Conservation (phyloP, 2,888 invertebrate genomes). For the Caenorhabditis becei region DNA sequence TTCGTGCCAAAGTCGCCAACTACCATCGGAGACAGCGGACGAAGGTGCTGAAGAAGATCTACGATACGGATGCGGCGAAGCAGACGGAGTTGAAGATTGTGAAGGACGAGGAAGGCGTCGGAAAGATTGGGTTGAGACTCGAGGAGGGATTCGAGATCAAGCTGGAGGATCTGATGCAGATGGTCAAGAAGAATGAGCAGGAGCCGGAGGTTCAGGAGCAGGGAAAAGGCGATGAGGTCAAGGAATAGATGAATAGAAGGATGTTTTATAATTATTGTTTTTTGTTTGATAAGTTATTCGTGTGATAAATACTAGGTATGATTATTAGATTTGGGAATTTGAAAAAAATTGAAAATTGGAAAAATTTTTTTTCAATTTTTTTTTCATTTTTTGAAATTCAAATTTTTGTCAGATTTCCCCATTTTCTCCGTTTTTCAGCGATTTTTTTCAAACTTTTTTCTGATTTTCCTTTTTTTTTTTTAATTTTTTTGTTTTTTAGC, state of each 20-base stretch:
- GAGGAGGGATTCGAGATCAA: conserved; percentile 47
- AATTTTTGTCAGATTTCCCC: no score
- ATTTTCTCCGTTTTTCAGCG: no score
- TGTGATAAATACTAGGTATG: not conserved
- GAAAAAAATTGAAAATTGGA: no score
- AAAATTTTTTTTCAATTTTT: no score
- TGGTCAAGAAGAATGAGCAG: not conserved
- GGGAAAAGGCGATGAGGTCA: not conserved
- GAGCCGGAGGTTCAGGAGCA: not conserved
- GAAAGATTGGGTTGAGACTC: conserved; percentile 8
- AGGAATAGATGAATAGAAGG: no score
- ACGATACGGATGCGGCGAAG: conserved; percentile 42
- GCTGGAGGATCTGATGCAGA: conserved; percentile 45
- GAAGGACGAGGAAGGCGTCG: conserved; percentile 22
- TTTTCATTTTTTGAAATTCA: no score
- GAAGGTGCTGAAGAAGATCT: conserved; percentile 46
- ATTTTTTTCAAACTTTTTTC: no score
- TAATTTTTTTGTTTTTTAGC: no score
- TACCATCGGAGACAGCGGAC: conserved; percentile 38
- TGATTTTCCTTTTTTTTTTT: no score
- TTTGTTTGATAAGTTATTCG: no score
- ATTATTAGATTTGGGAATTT: no score
- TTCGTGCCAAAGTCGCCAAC: conserved; percentile 51
- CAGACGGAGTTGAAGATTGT: conserved; percentile 37
- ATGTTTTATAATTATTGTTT: not conserved